phyloP scores from a whole-genome alignment of 2,113 vertebrate species.

The Gavia stellata region DNA sequence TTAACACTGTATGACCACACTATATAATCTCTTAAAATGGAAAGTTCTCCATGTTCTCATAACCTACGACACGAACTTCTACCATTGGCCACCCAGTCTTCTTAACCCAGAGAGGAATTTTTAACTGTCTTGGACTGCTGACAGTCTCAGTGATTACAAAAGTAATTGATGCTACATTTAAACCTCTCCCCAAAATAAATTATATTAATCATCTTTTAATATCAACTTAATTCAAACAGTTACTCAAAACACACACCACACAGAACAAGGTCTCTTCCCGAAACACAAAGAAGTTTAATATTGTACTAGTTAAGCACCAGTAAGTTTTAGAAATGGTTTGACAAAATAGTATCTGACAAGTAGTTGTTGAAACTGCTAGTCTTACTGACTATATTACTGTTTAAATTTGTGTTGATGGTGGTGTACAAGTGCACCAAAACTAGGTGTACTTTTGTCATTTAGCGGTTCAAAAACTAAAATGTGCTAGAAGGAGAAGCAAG shows the following conservation, averaged over 20 bases:
- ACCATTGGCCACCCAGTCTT: neutral
- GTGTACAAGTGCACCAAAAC: too few relatives aligned
- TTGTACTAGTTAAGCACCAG: neutral
- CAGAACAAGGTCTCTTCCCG: neutral
- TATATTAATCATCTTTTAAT: neutral
- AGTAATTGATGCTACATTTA: neutral
- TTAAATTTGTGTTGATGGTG: neutral
- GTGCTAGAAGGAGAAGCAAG: neutral
- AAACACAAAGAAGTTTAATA: neutral
- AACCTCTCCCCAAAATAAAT: neutral
- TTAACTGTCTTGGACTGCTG: neutral
- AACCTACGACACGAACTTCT: neutral
- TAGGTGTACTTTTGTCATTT: neutral
- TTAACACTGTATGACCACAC: neutral
- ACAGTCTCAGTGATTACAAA: neutral
- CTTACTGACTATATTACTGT: too few relatives aligned
- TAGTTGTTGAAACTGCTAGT: neutral
- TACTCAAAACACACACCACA: neutral
- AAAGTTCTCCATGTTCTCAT: neutral
- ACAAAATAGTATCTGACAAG: neutral
- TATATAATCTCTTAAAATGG: neutral
- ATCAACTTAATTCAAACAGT: neutral
- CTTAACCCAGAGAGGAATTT: neutral
- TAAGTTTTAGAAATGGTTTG: neutral
- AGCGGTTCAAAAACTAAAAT: neutral